phyloP scores from a whole-genome alignment of 2,797 vertebrate species.

The Falco novaeseelandiae region DNA sequence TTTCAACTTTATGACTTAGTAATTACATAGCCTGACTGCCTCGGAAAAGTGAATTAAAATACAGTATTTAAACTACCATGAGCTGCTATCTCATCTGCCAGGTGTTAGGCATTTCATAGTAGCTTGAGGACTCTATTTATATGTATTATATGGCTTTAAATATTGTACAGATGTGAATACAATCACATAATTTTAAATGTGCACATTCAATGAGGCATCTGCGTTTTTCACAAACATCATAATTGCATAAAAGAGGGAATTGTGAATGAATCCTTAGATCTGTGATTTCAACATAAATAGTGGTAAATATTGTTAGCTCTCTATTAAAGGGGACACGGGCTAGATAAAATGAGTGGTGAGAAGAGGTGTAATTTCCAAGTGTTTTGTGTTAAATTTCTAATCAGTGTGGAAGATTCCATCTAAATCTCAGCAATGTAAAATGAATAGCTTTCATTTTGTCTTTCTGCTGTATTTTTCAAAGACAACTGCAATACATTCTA shows the following conservation, averaged over 20 bases:
- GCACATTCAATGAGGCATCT: constrained; percentile 48
- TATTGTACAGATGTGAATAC: constrained; percentile 64
- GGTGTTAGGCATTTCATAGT: constrained; percentile 69
- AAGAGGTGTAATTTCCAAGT: constrained; percentile 36
- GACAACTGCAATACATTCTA: neutral
- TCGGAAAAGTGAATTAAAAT: constrained; percentile 76
- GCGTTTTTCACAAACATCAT: constrained; percentile 11
- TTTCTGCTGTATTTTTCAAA: neutral
- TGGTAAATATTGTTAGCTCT: constrained; percentile 61
- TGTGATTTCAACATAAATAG: constrained; percentile 60
- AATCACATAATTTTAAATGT: constrained; percentile 19
- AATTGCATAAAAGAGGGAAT: constrained; percentile 39
- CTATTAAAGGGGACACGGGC: neutral
- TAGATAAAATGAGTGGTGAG: constrained; percentile 31
- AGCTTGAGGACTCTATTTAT: constrained; percentile 62
- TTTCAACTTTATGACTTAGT: constrained; percentile 72
- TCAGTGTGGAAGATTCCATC: neutral
- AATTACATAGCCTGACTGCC: constrained; percentile 63
- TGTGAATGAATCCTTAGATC: constrained; percentile 26
- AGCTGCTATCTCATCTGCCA: constrained; percentile 68
- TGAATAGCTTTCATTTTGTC: neutral
- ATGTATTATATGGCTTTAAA: constrained; percentile 68
- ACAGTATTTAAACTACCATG: constrained; percentile 67
- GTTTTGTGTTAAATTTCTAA: constrained; percentile 39
- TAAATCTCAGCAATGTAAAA: neutral